Conservation (phyloP, 2,113 vertebrate genomes). For the Chloropsis hardwickii region DNA sequence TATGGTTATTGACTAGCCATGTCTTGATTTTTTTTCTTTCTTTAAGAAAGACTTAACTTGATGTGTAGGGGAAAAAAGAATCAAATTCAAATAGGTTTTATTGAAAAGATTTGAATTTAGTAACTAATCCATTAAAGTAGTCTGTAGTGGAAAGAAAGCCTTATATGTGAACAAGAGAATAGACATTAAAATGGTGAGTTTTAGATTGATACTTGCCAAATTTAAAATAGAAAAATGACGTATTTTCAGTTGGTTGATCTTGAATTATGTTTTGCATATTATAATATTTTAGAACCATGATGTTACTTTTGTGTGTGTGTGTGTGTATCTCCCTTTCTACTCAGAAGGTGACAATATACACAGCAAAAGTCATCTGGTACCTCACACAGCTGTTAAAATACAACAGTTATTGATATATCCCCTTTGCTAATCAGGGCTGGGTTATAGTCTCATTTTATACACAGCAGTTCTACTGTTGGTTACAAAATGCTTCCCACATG, state of each 20-base stretch:
- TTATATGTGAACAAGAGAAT: neutral
- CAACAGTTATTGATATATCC: neutral
- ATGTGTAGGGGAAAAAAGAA: neutral
- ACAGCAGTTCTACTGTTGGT: neutral
- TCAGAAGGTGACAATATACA: neutral
- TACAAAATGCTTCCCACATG: slow-evolving; percentile 26
- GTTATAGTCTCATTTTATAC: neutral
- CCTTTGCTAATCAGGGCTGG: neutral
- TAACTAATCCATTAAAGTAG: neutral
- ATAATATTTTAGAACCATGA: neutral
- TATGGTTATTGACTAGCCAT: neutral
- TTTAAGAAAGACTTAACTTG: neutral
- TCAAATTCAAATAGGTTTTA: neutral
- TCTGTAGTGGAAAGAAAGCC: neutral
- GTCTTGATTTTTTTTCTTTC: neutral
- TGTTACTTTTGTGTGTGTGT: neutral
- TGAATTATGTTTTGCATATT: neutral
- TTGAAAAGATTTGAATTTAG: neutral
- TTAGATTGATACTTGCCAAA: neutral
- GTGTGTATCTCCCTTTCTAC: neutral
- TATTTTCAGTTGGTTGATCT: neutral
- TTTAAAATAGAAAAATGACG: neutral
- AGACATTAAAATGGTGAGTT: neutral
- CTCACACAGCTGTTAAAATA: slow-evolving; percentile 13
- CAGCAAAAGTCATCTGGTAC: neutral